Conservation (phyloP, 2,113 vertebrate genomes). For the Caretta caretta region DNA sequence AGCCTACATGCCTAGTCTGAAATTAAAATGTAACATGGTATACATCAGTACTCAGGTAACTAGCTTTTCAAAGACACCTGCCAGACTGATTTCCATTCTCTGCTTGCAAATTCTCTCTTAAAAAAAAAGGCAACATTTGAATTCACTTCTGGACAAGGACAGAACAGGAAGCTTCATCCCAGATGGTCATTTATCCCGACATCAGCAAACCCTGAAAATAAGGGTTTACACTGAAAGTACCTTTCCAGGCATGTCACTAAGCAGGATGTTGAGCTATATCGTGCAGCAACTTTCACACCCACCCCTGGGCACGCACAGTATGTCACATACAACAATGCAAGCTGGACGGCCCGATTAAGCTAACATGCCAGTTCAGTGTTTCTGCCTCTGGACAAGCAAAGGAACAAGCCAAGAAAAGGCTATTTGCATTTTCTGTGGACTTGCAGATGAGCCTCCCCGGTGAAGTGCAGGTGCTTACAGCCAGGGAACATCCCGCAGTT, state of each 20-base stretch:
- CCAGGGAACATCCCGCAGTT: neutral
- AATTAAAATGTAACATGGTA: neutral
- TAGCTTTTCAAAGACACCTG: neutral
- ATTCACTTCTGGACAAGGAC: fast-evolving
- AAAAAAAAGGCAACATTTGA: neutral
- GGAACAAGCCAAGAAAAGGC: neutral
- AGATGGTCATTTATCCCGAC: neutral
- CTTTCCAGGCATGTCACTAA: neutral
- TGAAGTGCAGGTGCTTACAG: slow-evolving; percentile 73
- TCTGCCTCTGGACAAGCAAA: neutral
- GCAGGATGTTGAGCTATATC: neutral
- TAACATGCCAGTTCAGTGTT: neutral
- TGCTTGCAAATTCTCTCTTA: neutral
- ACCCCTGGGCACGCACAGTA: neutral
- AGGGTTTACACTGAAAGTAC: neutral
- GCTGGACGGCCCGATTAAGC: neutral
- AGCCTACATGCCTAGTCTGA: neutral
- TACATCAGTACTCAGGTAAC: neutral
- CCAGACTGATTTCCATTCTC: fast-evolving
- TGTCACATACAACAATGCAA: neutral
- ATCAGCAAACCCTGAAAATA: neutral
- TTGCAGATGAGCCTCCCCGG: neutral
- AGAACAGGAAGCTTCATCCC: neutral
- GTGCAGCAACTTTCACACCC: neutral
- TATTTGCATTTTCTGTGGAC: neutral